These are phyloP conservation scores for Alectura lathami DNA, from an alignment of 2,113 vertebrate species.

Conservation along the genomic window DNA sequence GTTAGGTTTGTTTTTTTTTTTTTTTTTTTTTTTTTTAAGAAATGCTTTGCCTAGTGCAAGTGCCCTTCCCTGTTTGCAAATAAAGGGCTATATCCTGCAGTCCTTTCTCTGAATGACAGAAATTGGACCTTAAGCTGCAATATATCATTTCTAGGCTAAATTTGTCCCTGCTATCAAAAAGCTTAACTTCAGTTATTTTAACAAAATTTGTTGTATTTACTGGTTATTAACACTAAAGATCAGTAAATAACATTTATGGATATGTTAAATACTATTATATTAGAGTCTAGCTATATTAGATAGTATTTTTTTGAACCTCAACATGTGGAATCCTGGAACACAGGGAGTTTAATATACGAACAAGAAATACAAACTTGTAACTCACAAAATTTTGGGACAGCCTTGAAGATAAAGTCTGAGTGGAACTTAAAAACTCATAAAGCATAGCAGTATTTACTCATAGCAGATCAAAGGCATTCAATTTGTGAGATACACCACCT, in stretches of 20 bases:
- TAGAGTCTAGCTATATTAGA: background rate
- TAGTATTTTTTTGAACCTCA: background rate
- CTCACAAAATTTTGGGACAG: background rate
- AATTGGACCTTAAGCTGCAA: background rate
- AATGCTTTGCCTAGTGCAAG: background rate
- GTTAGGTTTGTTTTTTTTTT: background rate
- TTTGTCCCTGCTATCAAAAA: background rate
- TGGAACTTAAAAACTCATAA: background rate
- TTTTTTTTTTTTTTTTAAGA: background rate
- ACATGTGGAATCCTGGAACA: background rate
- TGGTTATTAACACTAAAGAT: background rate
- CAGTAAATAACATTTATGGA: background rate
- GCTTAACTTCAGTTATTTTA: background rate
- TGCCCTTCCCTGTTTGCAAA: constrained; percentile 47
- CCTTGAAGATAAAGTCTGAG: background rate
- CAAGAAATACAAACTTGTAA: background rate
- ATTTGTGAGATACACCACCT: background rate
- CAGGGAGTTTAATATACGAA: background rate
- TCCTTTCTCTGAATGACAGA: background rate
- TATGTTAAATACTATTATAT: background rate
- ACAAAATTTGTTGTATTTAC: background rate
- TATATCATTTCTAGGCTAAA: background rate
- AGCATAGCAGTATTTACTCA: background rate
- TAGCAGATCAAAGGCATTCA: background rate
- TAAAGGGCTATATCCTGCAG: background rate